These are phyloP conservation scores for Cassiopea xamachana DNA, from an alignment of 30 jellyfish, hydroid and myxozoan genomes.

Conservation along the genomic window DNA sequence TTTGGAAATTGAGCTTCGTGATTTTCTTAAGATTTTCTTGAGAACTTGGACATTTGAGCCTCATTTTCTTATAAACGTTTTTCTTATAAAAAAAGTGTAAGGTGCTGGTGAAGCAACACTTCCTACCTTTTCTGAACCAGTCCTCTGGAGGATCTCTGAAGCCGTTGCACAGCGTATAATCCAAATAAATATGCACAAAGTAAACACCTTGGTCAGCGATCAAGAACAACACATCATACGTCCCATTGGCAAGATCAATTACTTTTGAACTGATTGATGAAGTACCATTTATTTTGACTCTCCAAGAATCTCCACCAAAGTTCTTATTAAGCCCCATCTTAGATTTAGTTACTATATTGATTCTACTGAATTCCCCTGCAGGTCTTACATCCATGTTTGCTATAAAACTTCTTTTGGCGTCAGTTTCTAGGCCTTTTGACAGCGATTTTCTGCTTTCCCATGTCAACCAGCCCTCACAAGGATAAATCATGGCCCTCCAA, in stretches of 20 bases:
- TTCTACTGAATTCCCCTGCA: slow-evolving; percentile 58
- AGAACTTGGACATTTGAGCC: too few species aligned
- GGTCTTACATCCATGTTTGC: slow-evolving; percentile 33
- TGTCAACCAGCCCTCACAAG: slow-evolving; percentile 35
- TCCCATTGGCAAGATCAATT: slow-evolving; percentile 71
- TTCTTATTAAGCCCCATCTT: slow-evolving; percentile 36
- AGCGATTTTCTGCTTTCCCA: slow-evolving; percentile 8
- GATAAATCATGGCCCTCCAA: slow-evolving; percentile 47
- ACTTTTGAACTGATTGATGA: slow-evolving; percentile 49
- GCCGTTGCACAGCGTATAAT: slow-evolving; percentile 77
- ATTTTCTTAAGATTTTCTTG: too few species aligned
- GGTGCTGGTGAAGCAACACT: too few species aligned
- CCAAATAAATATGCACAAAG: slow-evolving; percentile 50
- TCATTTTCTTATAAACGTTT: too few species aligned
- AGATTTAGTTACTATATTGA: slow-evolving; percentile 9
- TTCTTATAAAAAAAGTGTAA: too few species aligned
- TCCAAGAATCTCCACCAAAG: slow-evolving; percentile 75
- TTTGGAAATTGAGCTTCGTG: too few species aligned
- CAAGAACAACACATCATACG: slow-evolving; percentile 61
- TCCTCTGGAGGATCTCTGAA: slow-evolving; percentile 75
- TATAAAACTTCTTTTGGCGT: slow-evolving; percentile 33
- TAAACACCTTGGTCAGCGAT: slow-evolving; percentile 58
- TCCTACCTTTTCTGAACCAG: slow-evolving; percentile 78
- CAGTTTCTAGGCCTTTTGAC: slow-evolving; percentile 33
- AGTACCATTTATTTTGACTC: slow-evolving; percentile 72